A percentile compares a stretch with the other conserved stretches of the same genome.
Conservation (phyloP, 2,888 invertebrate species). For the Orthonevra nobilis region DNA sequence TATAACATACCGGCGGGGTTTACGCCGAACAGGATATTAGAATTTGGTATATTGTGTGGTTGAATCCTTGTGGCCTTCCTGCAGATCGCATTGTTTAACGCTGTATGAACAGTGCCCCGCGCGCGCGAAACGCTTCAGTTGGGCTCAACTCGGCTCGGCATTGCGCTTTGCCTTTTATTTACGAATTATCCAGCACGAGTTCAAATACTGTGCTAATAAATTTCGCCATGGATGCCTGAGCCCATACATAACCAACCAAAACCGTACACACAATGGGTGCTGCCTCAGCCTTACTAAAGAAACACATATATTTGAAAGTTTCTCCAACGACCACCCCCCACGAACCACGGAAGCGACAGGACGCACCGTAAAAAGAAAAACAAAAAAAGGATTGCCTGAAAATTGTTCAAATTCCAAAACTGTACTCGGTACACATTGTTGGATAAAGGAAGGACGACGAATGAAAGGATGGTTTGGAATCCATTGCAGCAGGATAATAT, state of each 20-base stretch:
- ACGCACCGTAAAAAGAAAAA: slow-evolving; percentile 15
- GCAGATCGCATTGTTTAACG: slow-evolving; percentile 62
- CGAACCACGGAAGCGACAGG: slow-evolving; percentile 51
- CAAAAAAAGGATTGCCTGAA: background rate
- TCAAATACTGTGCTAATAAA: slow-evolving; percentile 59
- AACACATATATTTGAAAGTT: slow-evolving; percentile 53
- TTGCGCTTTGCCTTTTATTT: slow-evolving; percentile 54
- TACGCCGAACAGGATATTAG: slow-evolving; percentile 48
- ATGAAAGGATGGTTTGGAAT: background rate
- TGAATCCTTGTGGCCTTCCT: slow-evolving; percentile 62
- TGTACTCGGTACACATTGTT: slow-evolving; percentile 6
- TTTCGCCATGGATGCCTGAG: slow-evolving; percentile 57
- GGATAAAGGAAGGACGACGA: too few species aligned
- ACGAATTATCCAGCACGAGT: slow-evolving; percentile 54
- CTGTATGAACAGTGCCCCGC: slow-evolving; percentile 48
- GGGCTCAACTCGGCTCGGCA: background rate
- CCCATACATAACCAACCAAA: slow-evolving; percentile 10
- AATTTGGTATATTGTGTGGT: slow-evolving; percentile 63
- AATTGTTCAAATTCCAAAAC: slow-evolving; percentile 33
- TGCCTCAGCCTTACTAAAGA: slow-evolving; percentile 12
- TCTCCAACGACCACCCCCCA: slow-evolving; percentile 47
- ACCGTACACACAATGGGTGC: slow-evolving; percentile 23
- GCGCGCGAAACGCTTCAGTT: slow-evolving; percentile 9
- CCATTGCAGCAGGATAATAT: slow-evolving; percentile 39
- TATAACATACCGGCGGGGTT: slow-evolving; percentile 6